Evolutionary conservation across 1,140 invertebrate genomes (phyloP).

Genomic region (Coelopa frigida): DNA sequence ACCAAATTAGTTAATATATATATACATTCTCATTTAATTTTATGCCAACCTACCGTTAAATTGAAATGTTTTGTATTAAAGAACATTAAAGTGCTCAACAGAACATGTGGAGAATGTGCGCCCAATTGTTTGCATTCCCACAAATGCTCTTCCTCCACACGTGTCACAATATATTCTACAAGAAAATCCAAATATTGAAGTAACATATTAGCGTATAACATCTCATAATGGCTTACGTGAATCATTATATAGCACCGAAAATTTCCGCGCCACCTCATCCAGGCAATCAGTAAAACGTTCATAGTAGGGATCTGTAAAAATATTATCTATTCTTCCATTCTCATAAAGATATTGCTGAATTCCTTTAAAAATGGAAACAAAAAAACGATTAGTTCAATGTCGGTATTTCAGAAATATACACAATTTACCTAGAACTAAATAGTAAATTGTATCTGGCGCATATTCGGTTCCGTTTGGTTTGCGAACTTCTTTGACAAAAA

Average conservation of each 20-base stretch:
- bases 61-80: conserved; percentile 95
- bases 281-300: conserved; percentile 86
- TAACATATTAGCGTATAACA: conserved; percentile 13
- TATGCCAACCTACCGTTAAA: conserved; percentile 64
- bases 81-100: conserved; percentile 89
- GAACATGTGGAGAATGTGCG: conserved; percentile 86
- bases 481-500: conserved; percentile 86
- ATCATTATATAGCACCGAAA: conserved; percentile 70
- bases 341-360: conserved; percentile 93
- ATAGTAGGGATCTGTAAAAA: conserved; percentile 88
- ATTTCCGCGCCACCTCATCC: conserved; percentile 78
- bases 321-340: conserved; percentile 88
- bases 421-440: conserved; percentile 75
- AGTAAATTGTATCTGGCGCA: conserved; percentile 88
- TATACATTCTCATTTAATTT: neutral
- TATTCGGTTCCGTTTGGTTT: conserved; percentile 87
- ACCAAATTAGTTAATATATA: neutral
- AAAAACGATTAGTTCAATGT: neutral
- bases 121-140: conserved; percentile 93
- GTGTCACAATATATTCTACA: conserved; percentile 77
- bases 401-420: neutral
- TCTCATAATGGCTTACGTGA: conserved; percentile 54
- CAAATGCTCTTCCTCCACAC: conserved; percentile 87
- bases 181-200: conserved; percentile 11
- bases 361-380: conserved; percentile 50